Percentiles rank a stretch among this genome's conserved stretches.
Conservation (phyloP, 1,140 invertebrate genomes). For the Trialeurodes vaporariorum region DNA sequence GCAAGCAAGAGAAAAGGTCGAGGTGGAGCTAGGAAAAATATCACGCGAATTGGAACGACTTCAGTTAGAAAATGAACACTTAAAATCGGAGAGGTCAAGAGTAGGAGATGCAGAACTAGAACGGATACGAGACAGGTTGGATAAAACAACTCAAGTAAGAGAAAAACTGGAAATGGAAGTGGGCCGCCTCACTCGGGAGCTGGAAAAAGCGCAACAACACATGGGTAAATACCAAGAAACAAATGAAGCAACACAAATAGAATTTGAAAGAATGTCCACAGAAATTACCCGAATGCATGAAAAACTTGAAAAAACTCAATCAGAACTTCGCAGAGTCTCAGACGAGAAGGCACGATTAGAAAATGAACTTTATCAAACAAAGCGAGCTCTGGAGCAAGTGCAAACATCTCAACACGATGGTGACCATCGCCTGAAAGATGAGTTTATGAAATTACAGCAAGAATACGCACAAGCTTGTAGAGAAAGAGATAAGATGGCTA, state of each 20-base stretch:
- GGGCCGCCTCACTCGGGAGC: conserved; percentile 67
- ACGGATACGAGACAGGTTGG: conserved; percentile 67
- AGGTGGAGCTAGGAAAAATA: conserved; percentile 69
- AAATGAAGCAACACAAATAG: conserved; percentile 62
- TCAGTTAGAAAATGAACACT: conserved; percentile 30
- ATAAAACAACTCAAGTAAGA: conserved; percentile 62
- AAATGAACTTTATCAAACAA: conserved; percentile 52
- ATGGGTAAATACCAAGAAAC: conserved; percentile 67
- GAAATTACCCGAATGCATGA: conserved; percentile 69
- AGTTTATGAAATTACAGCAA: conserved; percentile 41
- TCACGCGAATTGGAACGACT: conserved; percentile 64
- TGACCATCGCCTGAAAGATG: conserved; percentile 36
- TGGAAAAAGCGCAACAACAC: conserved; percentile 73
- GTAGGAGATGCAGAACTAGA: conserved; percentile 58
- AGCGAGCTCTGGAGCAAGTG: conserved; percentile 52
- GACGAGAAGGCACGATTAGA: conserved; percentile 47
- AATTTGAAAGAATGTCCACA: conserved; percentile 66
- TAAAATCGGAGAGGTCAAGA: conserved; percentile 35
- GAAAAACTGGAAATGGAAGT: conserved; percentile 74
- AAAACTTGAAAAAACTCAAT: conserved; percentile 52
- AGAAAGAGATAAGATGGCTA: conserved; percentile 58
- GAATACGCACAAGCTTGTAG: conserved; percentile 53
- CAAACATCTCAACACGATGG: conserved; percentile 37
- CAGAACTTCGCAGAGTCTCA: conserved; percentile 39
- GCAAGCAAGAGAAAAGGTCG: conserved; percentile 62